Conservation (phyloP, 2,113 vertebrate species). For the Ancistrus triradiatus region DNA sequence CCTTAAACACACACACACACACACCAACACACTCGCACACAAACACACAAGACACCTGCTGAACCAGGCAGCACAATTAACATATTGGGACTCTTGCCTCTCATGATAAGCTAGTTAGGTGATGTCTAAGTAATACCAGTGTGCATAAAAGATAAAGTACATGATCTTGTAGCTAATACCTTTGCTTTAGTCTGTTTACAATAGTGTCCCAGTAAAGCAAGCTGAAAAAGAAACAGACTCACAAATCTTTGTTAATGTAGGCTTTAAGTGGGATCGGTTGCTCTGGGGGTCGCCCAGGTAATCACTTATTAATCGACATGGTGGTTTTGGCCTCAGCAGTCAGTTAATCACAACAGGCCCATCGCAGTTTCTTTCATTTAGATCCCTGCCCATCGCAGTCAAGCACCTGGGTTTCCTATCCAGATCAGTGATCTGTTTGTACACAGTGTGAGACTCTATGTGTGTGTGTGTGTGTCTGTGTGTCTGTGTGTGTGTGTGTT, state of each 20-base stretch:
- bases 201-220: no score
- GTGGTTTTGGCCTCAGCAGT: slow-evolving; percentile 5
- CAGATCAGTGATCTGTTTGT: not conserved
- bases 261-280: not conserved
- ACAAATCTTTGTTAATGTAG: not conserved
- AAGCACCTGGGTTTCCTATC: not conserved
- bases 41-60: slow-evolving; percentile 3
- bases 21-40: slow-evolving; percentile 11
- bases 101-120: not conserved
- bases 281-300: slow-evolving; percentile 1
- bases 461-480: slow-evolving; percentile 12
- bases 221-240: not conserved
- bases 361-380: slow-evolving; percentile 1
- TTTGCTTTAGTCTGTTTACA: not conserved
- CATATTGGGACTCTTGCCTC: not conserved
- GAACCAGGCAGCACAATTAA: slow-evolving; percentile 4
- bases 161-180: no score
- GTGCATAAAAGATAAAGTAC: no score
- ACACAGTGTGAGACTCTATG: not conserved
- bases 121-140: no score
- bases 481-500: slow-evolving; percentile 12
- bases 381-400: slow-evolving; percentile 6
- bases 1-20: not conserved
- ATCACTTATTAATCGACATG: slow-evolving; percentile 10
- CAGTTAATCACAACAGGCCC: slow-evolving; percentile 15